These are phyloP conservation scores for Thermophis baileyi DNA, from an alignment of 2,113 vertebrate species.

Conservation along the genomic window DNA sequence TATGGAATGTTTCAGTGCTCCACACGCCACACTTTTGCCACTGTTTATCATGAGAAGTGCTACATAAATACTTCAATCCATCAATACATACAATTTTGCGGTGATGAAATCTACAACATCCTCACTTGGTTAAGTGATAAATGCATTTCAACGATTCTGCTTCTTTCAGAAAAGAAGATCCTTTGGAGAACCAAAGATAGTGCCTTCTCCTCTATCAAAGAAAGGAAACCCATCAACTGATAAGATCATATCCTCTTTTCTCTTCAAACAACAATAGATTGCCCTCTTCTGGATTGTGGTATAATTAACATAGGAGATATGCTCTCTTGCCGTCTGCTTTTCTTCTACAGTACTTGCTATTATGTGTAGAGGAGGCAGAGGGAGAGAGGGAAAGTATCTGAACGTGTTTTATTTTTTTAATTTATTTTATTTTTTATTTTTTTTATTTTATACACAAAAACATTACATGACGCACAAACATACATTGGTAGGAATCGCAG, in stretches of 20 bases:
- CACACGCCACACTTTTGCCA: background rate
- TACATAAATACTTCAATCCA: background rate
- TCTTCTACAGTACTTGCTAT: background rate
- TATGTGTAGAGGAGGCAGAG: background rate
- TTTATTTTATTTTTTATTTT: no score
- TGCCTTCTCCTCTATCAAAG: background rate
- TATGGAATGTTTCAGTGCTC: background rate
- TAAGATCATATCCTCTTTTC: background rate
- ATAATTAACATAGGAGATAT: background rate
- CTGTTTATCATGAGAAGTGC: background rate
- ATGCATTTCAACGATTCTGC: background rate
- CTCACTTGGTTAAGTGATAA: background rate
- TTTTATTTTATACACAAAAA: no score
- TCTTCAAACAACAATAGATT: background rate
- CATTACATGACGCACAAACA: no score
- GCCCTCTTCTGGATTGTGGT: constrained; percentile 18
- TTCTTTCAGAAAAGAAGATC: background rate
- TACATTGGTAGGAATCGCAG: no score
- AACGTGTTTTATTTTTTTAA: background rate
- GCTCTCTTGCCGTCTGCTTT: background rate
- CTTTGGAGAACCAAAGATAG: background rate
- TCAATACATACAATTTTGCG: background rate
- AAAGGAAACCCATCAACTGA: background rate
- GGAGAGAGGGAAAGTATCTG: background rate
- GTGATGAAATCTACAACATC: background rate